Percentiles rank a stretch among this genome's conserved stretches.
Conservation (phyloP, 1,140 invertebrate genomes). For the Littorina saxatilis region DNA sequence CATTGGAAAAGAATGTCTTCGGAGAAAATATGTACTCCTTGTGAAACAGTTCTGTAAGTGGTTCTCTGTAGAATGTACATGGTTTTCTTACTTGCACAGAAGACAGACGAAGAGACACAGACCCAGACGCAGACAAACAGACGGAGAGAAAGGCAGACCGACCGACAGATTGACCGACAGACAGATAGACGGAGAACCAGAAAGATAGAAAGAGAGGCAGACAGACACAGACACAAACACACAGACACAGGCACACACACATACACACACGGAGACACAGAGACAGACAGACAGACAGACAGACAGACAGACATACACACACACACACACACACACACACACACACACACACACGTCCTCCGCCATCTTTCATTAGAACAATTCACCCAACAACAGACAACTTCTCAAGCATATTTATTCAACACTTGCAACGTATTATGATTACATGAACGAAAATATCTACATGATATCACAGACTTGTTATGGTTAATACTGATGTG, state of each 20-base stretch:
- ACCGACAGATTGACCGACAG: not conserved
- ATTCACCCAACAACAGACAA: no score
- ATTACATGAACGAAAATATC: no score
- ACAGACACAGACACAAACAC: constrained; percentile 10
- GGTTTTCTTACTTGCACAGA: no score
- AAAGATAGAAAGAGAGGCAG: not conserved
- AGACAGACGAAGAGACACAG: constrained; percentile 22
- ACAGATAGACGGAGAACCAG: not conserved
- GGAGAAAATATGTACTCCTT: no score
- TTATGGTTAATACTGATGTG: no score
- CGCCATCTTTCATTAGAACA: not conserved
- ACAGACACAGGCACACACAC: constrained; percentile 25
- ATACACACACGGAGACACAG: constrained; percentile 12
- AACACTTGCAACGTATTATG: no score
- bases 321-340: not conserved
- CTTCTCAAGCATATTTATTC: no score
- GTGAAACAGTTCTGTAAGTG: no score
- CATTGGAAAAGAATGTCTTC: no score
- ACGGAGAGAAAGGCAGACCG: not conserved
- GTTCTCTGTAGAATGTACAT: no score
- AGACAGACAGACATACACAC: not conserved
- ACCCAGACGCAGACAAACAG: constrained; percentile 21
- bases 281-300: not conserved
- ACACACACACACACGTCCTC: constrained; percentile 23
- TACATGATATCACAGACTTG: no score